Evolutionary conservation across 2,888 invertebrate genomes (phyloP), one percentile per base, ranked within the genome.

Genomic region (Lampropteryx suffumata): DNA sequence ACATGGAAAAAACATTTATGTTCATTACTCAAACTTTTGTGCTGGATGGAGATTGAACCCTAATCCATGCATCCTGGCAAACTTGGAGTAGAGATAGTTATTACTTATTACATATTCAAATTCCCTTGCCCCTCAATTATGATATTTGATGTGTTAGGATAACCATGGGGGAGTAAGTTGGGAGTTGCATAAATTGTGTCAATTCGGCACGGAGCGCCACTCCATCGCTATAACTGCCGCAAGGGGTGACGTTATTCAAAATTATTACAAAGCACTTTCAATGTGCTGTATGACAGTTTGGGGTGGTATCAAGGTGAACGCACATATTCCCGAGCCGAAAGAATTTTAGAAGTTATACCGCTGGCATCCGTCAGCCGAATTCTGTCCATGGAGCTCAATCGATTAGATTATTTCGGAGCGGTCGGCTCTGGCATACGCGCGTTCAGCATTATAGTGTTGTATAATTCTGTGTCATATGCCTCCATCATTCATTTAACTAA

Each of bases 141-240:
- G 82, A 84, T 80, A 81, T 86, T 81, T 82, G 84, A 85, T 83
- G 84, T 76, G 79, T 71, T 72, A 71, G 65, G 59, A 65, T 68
- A 57, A 59, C 57, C 61, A 70, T 69, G 70, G 67, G 65, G 73
- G 70, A 61, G 46, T 57, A 45, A 66, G 60, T 60, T 62, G 78
- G 75, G 17, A 77, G 78, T 84, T 82, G 88, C 86, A 88, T 88
- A 87, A 87, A 88, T 88, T 88, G 84, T 76, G 82, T 76, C 83
- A 86, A 88, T 87, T 86, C 81, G 84, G 80, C 79, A 82, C 79
- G 82, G 73, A 75, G 69, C 55, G 57, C 34, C 61, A 54, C 54
- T 44, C 50, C 39, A 45, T 26, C 37, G 30, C 43, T n/a, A 21
- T 44, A 48, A 43, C 48, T 30, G 32, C 21, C 44, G 52, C 54